Evolutionary conservation across 2,113 vertebrate genomes (phyloP).

Genomic region (Myrmophylax atrothorax): DNA sequence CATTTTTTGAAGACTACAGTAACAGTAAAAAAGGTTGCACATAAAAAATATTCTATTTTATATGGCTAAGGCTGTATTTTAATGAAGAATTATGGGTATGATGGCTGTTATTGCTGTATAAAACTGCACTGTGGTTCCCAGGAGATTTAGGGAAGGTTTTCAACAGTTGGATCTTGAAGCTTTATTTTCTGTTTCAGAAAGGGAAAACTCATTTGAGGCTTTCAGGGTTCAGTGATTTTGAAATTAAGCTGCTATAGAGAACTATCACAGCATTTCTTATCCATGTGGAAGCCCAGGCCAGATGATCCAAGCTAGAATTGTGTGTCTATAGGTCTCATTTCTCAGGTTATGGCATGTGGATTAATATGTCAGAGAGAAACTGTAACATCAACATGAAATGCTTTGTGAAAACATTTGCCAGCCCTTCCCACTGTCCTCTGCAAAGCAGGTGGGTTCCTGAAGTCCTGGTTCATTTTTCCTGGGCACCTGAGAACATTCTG

Average conservation of each 20-base stretch:
- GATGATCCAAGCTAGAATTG: background rate
- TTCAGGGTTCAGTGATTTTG: constrained; percentile 18
- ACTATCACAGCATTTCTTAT: background rate
- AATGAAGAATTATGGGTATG: background rate
- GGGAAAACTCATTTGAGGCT: constrained; percentile 31
- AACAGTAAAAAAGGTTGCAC: background rate
- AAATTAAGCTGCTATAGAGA: constrained; percentile 42
- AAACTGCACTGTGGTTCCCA: background rate
- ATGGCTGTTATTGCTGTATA: background rate
- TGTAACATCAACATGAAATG: background rate
- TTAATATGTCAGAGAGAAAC: background rate
- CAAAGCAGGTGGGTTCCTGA: background rate
- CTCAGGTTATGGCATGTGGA: background rate
- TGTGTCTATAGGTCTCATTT: background rate
- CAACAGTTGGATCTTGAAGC: background rate
- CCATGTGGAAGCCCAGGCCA: background rate
- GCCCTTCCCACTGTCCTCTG: background rate
- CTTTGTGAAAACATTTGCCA: background rate
- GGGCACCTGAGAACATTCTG: background rate
- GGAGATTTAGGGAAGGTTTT: constrained; percentile 9
- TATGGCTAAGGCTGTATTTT: background rate
- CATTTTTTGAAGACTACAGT: background rate
- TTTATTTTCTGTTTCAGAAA: constrained; percentile 43
- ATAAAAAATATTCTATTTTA: background rate
- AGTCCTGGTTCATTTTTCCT: background rate